These are phyloP conservation scores for Dolichallabes microphthalmus DNA, from an alignment of 2,113 vertebrate species.

Conservation along the genomic window DNA sequence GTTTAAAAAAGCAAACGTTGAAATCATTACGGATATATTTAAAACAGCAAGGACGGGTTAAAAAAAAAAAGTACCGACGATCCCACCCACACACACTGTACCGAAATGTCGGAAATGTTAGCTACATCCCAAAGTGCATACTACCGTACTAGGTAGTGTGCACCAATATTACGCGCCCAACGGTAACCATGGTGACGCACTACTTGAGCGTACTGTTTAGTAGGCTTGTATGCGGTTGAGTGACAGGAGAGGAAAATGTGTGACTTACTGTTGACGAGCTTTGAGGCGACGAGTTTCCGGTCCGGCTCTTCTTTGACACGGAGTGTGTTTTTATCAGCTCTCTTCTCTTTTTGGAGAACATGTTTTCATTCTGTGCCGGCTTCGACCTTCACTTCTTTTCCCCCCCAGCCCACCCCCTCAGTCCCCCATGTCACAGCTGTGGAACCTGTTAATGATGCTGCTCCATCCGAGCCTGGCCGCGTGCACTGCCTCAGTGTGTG, in stretches of 20 bases:
- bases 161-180: not conserved
- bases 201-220: not conserved
- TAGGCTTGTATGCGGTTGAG: conserved; percentile 30
- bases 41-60: not conserved
- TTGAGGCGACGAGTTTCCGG: conserved; percentile 85
- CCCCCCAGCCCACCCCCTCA: conserved; percentile 67
- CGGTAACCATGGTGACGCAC: not conserved
- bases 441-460: conserved; percentile 50
- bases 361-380: conserved; percentile 66
- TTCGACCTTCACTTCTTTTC: conserved; percentile 46
- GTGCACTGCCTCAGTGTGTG: not conserved
- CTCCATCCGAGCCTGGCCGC: conserved; percentile 39
- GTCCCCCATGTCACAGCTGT: conserved; percentile 62
- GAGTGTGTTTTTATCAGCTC: conserved; percentile 94
- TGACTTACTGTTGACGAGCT: conserved; percentile 78
- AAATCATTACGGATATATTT: not conserved
- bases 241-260: conserved; percentile 44
- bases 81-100: not conserved
- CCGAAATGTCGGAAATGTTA: not conserved
- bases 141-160: not conserved
- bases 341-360: conserved; percentile 91
- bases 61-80: not conserved
- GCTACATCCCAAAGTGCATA: not conserved
- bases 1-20: not conserved
- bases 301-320: conserved; percentile 91